Conservation (phyloP, 2,797 vertebrate genomes). For the Otus scops region DNA sequence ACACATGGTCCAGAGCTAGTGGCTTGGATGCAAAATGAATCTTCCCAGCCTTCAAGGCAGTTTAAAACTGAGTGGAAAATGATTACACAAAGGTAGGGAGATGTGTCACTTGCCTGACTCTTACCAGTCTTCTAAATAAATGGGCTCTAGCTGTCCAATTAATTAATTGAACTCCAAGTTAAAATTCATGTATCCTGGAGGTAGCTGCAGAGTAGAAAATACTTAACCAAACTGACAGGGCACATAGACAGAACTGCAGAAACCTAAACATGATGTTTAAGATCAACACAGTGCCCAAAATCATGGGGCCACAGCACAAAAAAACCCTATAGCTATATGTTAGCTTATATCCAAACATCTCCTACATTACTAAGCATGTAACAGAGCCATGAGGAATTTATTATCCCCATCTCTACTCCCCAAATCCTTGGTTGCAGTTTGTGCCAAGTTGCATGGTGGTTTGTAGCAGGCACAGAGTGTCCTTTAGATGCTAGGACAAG, state of each 20-base stretch:
- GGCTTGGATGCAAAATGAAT: background rate
- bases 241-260: background rate
- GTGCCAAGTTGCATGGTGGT: background rate
- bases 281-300: background rate
- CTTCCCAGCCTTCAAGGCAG: background rate
- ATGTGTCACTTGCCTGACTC: background rate
- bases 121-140: background rate
- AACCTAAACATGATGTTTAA: background rate
- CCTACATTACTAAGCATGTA: background rate
- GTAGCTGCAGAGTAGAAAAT: background rate
- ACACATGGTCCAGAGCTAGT: background rate
- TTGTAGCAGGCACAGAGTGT: slow-evolving; percentile 38
- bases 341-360: background rate
- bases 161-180: background rate
- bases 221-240: background rate
- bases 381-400: background rate
- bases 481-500: slow-evolving; percentile 9
- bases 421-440: background rate
- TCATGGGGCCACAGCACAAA: background rate
- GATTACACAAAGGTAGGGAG: background rate
- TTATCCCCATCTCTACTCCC: background rate
- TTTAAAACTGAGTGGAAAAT: background rate
- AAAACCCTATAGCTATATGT: background rate
- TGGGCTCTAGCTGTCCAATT: background rate
- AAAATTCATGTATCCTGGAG: background rate